Base-by-base conservation (phyloP, 2,113 vertebrate species). In the Heliornis fulica region DNA sequence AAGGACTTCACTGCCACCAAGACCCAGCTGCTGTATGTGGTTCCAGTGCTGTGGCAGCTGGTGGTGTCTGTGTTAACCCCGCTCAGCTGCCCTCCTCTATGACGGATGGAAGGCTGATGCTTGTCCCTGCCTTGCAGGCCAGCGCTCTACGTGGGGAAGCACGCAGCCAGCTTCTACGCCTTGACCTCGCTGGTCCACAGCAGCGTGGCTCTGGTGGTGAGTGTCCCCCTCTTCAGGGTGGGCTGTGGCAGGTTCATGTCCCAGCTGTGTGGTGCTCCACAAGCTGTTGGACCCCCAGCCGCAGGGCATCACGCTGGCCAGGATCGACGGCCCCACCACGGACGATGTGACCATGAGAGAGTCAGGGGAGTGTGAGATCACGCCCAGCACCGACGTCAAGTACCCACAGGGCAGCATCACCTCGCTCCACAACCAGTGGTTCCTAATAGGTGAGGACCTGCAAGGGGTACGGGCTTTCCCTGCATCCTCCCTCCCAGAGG, bases 101-200 rank as follows among this genome's bases (percentile, higher is more conserved):
- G 65, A 1, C 0, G 1, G 48, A 3, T 3, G 32, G 22, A 32
- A 11, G 46, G 57, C 43, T 50, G 61, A 83, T 9, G 40, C 45
- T 19, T 72, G 76, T 83, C 85, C 64, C 63, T 81, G 77, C 38
- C 19, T 63, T 40, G 23, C 93, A 99, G 99, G 91, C 98, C 98
- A 7, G 99, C 99, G 0, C 98, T 99, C 34, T 99, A 99, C 1
- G 98, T 99, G 18, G 99, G 99, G 36, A 99, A 99, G 93, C 77
- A 99, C 7, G 97, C 98, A 1, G 93, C 98, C 60, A 98, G 99
- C 72, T 99, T 99, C 80, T 99, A 99, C 2, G 99, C 99, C 31
- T 97, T 98, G 43, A 98, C 98, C 10, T 99, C 99, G 1, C 98
- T 99, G 80, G 99, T 99, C 40, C 99, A 99, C 11, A 83, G 98